Conservation (phyloP, 2,797 vertebrate species). For the Danio jaintianensis region DNA sequence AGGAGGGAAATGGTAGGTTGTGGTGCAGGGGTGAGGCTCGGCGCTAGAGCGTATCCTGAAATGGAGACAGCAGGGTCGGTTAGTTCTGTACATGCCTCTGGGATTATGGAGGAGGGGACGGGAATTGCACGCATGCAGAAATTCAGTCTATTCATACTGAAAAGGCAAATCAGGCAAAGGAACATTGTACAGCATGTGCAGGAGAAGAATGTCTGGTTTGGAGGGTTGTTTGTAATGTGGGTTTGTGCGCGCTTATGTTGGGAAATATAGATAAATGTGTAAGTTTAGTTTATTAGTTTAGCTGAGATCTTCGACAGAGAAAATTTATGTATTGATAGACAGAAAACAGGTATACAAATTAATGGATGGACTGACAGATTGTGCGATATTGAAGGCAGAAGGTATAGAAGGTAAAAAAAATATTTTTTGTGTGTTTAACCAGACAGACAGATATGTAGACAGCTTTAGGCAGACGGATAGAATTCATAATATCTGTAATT, state of each 20-base stretch:
- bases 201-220: background rate
- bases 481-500: too few species aligned
- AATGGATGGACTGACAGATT: too few species aligned
- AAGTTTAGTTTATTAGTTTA: background rate
- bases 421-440: too few species aligned
- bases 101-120: slow-evolving; percentile 70
- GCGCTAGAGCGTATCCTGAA: slow-evolving; percentile 81
- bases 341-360: too few species aligned
- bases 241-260: background rate
- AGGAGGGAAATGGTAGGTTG: slow-evolving; percentile 96
- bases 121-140: slow-evolving; percentile 78
- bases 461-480: too few species aligned
- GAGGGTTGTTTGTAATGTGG: background rate
- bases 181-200: background rate
- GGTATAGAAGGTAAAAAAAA: too few species aligned
- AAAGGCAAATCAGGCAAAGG: background rate
- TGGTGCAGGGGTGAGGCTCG: slow-evolving; percentile 92
- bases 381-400: too few species aligned
- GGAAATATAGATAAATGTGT: background rate
- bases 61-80: slow-evolving; percentile 54
- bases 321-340: too few species aligned
- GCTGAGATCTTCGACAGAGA: background rate
- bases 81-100: slow-evolving; percentile 64
- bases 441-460: too few species aligned
- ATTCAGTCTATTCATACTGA: slow-evolving; percentile 66